Conservation (phyloP, 35 echinoderm and acorn worm genomes). For the Strongylocentrotus purpuratus region DNA sequence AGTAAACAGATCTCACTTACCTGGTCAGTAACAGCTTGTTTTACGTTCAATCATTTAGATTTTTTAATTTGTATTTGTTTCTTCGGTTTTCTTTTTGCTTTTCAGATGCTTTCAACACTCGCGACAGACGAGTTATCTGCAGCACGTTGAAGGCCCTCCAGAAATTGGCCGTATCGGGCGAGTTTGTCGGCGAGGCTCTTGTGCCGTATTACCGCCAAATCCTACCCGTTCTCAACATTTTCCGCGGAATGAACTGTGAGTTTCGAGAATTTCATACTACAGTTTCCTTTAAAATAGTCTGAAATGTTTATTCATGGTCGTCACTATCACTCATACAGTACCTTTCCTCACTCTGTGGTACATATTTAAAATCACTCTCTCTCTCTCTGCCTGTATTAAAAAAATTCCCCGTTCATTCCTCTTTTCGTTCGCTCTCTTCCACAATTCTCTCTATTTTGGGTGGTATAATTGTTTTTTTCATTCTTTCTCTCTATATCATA, state of each 20-base stretch:
- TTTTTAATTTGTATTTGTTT: too few species aligned
- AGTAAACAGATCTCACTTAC: too few species aligned
- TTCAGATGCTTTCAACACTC: slow-evolving; percentile 73
- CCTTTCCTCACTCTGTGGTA: background rate
- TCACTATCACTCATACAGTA: background rate
- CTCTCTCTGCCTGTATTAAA: background rate
- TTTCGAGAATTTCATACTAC: background rate
- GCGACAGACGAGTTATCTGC: slow-evolving; percentile 65
- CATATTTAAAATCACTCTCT: too few species aligned
- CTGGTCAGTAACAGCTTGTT: too few species aligned
- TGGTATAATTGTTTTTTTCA: background rate
- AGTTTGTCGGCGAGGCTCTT: slow-evolving; percentile 73
- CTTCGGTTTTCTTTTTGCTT: background rate
- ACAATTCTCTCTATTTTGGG: too few species aligned
- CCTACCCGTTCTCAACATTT: slow-evolving; percentile 77
- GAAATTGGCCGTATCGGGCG: slow-evolving; percentile 53
- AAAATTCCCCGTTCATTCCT: background rate
- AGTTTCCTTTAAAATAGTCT: too few species aligned
- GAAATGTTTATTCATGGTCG: too few species aligned
- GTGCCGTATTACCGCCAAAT: slow-evolving; percentile 83
- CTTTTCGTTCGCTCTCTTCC: background rate
- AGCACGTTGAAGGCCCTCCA: slow-evolving; percentile 68
- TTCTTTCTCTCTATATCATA: background rate
- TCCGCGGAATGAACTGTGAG: slow-evolving; percentile 67
- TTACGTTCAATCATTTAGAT: too few species aligned